Percentiles rank a stretch among this genome's conserved stretches.
phyloP scores from a whole-genome alignment of 23 tunicate genomes.

The Phallusia fumigata region DNA sequence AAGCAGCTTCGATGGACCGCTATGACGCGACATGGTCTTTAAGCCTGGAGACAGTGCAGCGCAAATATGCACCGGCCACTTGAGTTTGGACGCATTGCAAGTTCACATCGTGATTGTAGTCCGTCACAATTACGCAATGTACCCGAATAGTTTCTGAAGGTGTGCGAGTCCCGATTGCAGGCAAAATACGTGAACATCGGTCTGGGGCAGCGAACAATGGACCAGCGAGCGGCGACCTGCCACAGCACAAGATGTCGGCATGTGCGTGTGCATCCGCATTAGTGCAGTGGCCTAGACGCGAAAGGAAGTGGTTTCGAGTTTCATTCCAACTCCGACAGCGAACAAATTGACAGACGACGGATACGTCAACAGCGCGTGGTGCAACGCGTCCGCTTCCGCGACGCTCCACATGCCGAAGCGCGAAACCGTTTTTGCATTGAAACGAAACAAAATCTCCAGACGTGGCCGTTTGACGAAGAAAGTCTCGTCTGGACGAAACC shows the following conservation, averaged over 20 bases:
- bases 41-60: not conserved
- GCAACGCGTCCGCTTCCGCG: conserved; percentile 16
- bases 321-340: conserved; percentile 12
- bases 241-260: conserved; percentile 10
- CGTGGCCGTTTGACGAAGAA: no score
- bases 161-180: not conserved
- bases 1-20: not conserved
- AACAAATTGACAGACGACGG: conserved; percentile 12
- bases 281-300: not conserved
- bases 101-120: no score
- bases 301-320: conserved; percentile 9
- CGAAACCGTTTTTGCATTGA: not conserved
- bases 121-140: no score
- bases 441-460: no score
- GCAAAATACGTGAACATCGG: no score
- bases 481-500: no score
- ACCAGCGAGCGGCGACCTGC: not conserved
- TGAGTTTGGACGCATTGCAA: no score
- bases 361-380: conserved; percentile 10
- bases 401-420: not conserved
- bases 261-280: conserved; percentile 4
- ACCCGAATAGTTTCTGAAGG: no score
- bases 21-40: not conserved
- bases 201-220: no score
- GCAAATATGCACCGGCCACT: no score